These are phyloP conservation scores for Agrenia bidenticulata DNA, from an alignment of 2,888 invertebrate species.

Conservation along the genomic window DNA sequence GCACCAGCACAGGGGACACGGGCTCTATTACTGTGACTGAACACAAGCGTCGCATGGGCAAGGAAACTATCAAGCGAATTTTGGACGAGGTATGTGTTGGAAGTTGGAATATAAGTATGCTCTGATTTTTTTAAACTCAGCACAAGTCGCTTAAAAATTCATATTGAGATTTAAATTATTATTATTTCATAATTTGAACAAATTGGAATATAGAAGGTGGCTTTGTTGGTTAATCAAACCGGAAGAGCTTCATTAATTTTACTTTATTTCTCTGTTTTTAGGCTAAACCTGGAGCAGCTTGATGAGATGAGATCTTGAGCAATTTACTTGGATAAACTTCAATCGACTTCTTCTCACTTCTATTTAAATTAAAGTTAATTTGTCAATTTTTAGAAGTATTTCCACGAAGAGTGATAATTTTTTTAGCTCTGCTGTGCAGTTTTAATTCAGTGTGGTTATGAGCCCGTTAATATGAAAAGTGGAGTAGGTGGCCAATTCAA, in stretches of 20 bases:
- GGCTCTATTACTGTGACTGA: constrained; percentile 24
- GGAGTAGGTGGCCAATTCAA: no score
- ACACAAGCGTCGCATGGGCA: constrained; percentile 21
- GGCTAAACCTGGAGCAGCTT: constrained; percentile 11
- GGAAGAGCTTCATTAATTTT: neutral
- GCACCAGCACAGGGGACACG: constrained; percentile 26
- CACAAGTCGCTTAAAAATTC: neutral
- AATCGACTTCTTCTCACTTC: no score
- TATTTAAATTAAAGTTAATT: no score
- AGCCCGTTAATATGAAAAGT: no score
- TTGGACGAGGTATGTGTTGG: constrained; percentile 20
- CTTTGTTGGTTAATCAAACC: neutral
- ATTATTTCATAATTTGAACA: neutral
- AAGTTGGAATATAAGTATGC: neutral
- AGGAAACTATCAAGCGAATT: constrained; percentile 22
- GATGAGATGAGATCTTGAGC: neutral
- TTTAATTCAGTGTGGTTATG: no score
- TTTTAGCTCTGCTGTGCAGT: no score
- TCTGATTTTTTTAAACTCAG: no score
- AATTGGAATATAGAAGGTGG: no score
- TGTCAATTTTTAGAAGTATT: no score
- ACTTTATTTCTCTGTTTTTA: neutral
- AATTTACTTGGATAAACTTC: no score
- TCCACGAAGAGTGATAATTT: no score
- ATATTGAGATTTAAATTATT: neutral